phyloP scores from a whole-genome alignment of 2,113 vertebrate species.

The Dolichotis patagonum region DNA sequence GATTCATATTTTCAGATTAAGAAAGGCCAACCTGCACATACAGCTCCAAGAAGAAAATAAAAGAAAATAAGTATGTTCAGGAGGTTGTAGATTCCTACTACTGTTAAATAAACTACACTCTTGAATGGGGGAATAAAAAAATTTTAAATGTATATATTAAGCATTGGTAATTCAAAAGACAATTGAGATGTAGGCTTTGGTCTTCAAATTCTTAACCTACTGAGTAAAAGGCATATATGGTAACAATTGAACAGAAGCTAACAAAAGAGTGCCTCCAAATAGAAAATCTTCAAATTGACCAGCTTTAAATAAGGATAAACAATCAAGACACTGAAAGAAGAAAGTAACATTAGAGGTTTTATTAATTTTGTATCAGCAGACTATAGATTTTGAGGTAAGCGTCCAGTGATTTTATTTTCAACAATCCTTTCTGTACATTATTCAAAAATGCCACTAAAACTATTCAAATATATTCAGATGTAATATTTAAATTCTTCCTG shows the following conservation, averaged over 20 bases:
- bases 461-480: neutral
- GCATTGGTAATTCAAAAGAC: neutral
- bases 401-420: neutral
- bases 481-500: neutral
- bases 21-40: neutral
- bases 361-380: neutral
- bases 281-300: neutral
- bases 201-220: neutral
- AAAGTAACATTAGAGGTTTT: neutral
- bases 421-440: neutral
- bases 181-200: neutral
- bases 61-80: conserved; percentile 14
- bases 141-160: neutral
- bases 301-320: neutral
- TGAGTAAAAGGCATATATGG: neutral
- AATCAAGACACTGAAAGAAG: neutral
- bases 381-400: neutral
- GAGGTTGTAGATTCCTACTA: neutral
- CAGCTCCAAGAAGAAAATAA: neutral
- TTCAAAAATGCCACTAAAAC: neutral
- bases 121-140: too few species aligned
- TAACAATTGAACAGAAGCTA: neutral
- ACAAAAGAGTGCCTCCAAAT: neutral
- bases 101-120: conserved; percentile 19
- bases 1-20: neutral